Evolutionary conservation across 2,888 invertebrate genomes (phyloP).

Genomic region (Chesias legatella): DNA sequence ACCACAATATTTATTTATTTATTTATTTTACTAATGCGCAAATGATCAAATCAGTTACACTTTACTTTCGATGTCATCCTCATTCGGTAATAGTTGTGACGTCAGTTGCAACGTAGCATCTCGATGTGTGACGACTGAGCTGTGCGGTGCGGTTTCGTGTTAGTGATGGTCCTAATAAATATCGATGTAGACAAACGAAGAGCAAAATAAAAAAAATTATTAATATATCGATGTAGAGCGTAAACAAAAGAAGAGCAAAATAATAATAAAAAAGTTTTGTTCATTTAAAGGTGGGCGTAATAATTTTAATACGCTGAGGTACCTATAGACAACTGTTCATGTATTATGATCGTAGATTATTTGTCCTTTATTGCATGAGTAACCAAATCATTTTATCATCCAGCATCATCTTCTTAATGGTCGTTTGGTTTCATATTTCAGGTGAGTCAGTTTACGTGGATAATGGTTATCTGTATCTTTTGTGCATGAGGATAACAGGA

Average conservation of each 20-base stretch:
- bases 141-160: slow-evolving; percentile 30
- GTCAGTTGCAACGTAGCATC: slow-evolving; percentile 36
- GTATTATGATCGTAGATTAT: not conserved
- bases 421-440: slow-evolving; percentile 33
- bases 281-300: no score
- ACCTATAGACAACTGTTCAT: not conserved
- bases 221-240: no score
- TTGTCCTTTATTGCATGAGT: not conserved
- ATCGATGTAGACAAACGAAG: slow-evolving; percentile 25
- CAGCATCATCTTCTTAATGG: slow-evolving; percentile 29
- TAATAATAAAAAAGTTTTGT: no score
- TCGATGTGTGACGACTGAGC: slow-evolving; percentile 32
- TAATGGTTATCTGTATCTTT: slow-evolving; percentile 7
- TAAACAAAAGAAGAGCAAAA: no score
- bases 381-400: slow-evolving; percentile 26
- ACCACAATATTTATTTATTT: no score
- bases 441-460: slow-evolving; percentile 34
- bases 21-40: no score
- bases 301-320: not conserved
- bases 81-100: slow-evolving; percentile 44
- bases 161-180: slow-evolving; percentile 33
- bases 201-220: no score
- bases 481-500: no score
- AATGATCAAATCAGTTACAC: no score
- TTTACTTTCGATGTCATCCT: slow-evolving; percentile 44